Conservation (phyloP, 2,113 vertebrate species). For the Limnothrissa miodon region DNA sequence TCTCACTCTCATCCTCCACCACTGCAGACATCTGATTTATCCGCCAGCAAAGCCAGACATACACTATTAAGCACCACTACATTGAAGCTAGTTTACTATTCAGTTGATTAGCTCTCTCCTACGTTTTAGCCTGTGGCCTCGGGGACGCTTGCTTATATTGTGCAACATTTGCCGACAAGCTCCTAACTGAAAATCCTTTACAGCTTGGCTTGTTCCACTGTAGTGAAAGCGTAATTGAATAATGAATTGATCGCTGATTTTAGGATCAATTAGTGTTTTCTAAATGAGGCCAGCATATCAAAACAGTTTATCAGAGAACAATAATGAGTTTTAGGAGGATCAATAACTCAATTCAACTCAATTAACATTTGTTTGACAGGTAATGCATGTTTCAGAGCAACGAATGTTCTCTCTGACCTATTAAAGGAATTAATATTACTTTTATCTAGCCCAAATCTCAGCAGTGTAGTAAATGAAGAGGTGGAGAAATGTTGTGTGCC, state of each 20-base stretch:
- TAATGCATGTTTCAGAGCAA: not conserved
- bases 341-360: constrained; percentile 62
- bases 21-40: constrained; percentile 46
- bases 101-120: not conserved
- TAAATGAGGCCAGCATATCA: constrained; percentile 65
- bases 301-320: constrained; percentile 57
- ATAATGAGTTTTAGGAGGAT: constrained; percentile 69
- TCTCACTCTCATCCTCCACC: constrained; percentile 25
- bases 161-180: constrained; percentile 17
- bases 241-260: constrained; percentile 67
- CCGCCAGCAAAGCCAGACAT: not conserved
- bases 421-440: not conserved
- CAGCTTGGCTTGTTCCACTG: constrained; percentile 49
- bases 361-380: constrained; percentile 45
- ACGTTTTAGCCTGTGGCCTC: not conserved
- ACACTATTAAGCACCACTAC: not conserved
- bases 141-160: not conserved
- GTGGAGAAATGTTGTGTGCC: not conserved
- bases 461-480: not conserved
- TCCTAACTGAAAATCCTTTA: constrained; percentile 44
- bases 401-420: not conserved
- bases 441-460: not conserved
- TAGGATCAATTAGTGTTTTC: constrained; percentile 60
- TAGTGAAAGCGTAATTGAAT: constrained; percentile 69
- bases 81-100: not conserved